Conservation (phyloP, 1,140 invertebrate species). For the Cataglyphis hispanica region DNA sequence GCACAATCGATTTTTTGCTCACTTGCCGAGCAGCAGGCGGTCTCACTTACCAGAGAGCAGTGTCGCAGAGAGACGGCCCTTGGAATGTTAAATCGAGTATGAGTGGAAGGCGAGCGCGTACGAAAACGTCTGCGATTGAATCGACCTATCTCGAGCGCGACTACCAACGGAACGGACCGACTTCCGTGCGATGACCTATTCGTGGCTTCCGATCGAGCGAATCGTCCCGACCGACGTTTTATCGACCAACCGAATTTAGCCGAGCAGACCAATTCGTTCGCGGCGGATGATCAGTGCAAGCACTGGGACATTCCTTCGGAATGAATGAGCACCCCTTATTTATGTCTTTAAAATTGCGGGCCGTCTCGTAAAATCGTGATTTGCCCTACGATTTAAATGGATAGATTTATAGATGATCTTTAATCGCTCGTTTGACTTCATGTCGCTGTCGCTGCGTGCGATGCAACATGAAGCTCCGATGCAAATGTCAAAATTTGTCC, state of each 20-base stretch:
- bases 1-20: conserved; percentile 28
- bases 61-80: conserved; percentile 85
- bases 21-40: conserved; percentile 41
- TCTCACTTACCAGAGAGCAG: conserved; percentile 89
- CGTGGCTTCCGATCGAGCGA: conserved; percentile 64
- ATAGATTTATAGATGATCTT: background rate
- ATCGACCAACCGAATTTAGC: conserved; percentile 86
- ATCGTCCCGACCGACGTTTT: conserved; percentile 71
- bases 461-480: background rate
- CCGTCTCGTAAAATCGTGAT: background rate
- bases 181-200: conserved; percentile 74
- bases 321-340: background rate
- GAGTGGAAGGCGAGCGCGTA: conserved; percentile 82
- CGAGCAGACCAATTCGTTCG: conserved; percentile 66
- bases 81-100: conserved; percentile 88
- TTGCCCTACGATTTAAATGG: background rate
- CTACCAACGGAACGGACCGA: conserved; percentile 64
- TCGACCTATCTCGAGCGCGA: conserved; percentile 49
- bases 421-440: conserved; percentile 16
- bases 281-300: conserved; percentile 37
- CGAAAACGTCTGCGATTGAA: conserved; percentile 41
- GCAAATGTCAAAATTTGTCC: background rate
- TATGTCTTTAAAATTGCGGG: background rate
- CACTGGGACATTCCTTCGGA: fast-evolving
- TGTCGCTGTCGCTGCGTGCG: background rate